Percentiles rank a stretch among this genome's conserved stretches.
These are phyloP conservation scores for Antechinus stuartii DNA, from an alignment of 2,113 vertebrate species.

Conservation along the genomic window DNA sequence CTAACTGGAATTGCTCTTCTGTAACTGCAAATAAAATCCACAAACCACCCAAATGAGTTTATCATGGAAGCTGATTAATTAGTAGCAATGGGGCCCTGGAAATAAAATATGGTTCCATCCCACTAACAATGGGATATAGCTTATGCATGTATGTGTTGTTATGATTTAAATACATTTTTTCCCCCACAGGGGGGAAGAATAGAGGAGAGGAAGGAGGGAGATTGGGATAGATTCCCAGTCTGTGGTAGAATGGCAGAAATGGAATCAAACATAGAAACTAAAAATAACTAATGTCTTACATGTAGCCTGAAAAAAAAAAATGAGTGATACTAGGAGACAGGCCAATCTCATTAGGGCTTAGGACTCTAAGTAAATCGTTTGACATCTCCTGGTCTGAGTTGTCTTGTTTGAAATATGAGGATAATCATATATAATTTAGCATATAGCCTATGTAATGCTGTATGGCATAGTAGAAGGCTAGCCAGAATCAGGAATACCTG, in stretches of 20 bases:
- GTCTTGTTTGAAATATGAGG: background rate
- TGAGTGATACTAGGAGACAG: background rate
- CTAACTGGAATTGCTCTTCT: slow-evolving; percentile 63
- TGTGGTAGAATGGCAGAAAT: background rate
- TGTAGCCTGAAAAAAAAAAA: background rate
- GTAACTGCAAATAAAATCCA: slow-evolving; percentile 67
- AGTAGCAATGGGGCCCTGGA: slow-evolving; percentile 56
- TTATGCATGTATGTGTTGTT: slow-evolving; percentile 44
- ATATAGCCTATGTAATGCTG: background rate
- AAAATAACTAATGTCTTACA: background rate
- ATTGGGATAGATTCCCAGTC: slow-evolving; percentile 30
- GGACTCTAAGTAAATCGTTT: background rate
- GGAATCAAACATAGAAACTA: background rate
- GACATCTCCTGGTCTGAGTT: background rate
- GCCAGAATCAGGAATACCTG: background rate
- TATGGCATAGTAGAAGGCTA: background rate
- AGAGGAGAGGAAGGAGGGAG: background rate
- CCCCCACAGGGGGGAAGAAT: slow-evolving; percentile 3
- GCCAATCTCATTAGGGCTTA: background rate
- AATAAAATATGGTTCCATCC: slow-evolving; percentile 67
- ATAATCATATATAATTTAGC: background rate
- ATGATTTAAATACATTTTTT: slow-evolving; percentile 61
- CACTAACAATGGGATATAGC: slow-evolving; percentile 59
- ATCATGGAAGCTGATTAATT: slow-evolving; percentile 75
- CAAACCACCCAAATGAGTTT: slow-evolving; percentile 58